Base-by-base conservation (phyloP, 1,140 invertebrate species). In the Drosophila bifasciata region DNA sequence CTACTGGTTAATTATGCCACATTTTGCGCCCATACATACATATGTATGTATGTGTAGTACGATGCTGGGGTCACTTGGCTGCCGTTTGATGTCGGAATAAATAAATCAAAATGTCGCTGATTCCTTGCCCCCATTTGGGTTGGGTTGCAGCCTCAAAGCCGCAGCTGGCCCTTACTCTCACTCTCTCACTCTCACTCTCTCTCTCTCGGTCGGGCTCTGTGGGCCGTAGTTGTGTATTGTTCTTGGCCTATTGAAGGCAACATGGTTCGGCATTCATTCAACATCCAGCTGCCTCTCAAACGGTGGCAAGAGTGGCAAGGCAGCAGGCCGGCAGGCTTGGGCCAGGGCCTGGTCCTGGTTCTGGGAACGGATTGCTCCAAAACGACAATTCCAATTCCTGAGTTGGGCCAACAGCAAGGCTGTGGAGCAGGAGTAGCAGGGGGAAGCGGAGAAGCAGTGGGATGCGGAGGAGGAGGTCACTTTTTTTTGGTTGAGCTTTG, bases 31-130 rank as follows among this genome's bases (percentile, higher is more conserved):
- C 25, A 44, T 17, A 3, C 23, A 9, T 19, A 19, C 19, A 19
- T 58, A 56, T 69, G 19, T 23, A 19, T 39, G 36, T 49, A 21
- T 36, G 41, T 50, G 41, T 6, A n/a, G n/a, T n/a, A 1, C 19
- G 19, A 2, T 3, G 19, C 41, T 15, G 32, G 61, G 64, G 53
- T 53, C 62, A 61, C 16, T 45, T 67, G 40, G 46, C 43, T 50
- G 70, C 62, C 60, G 49, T 8, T 66, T 57, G 71, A 76, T 85
- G 79, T 86, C 63, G 79, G 68, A 69, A 66, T 68, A 80, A 86
- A 86, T 86, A 81, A 81, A 85, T 86, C 77, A 86, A 86, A 85
- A 75, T 86, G 81, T 77, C 77, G 77, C 61, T 72, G 57, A 86
- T 74, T 76, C 57, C 43, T 62, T 52, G 63, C 56, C 8, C 25